Base-by-base conservation (phyloP, 2,113 vertebrate species). In the Nesoenas mayeri region DNA sequence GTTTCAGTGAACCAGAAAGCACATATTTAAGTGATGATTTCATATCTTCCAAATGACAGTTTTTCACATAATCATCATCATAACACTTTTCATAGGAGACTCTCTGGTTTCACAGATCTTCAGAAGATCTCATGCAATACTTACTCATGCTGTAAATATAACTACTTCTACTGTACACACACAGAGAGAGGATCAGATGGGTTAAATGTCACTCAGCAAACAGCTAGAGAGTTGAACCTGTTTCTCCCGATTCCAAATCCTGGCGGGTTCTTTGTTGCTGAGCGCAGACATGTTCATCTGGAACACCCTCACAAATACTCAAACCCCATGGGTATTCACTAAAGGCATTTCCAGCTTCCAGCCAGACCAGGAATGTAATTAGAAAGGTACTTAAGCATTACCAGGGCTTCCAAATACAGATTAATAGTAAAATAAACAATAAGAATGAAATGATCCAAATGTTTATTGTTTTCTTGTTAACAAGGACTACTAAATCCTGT, bases 1-100 rank as follows among this genome's bases (percentile, higher is more conserved):
- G 40, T 93, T 84, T 73, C 62, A 54, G 36, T 81, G 79, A 90
- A 90, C 60, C 47, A 83, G 82, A 88, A 80, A 90, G 47, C 75
- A 65, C 44, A 40, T 86, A 78, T 69, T 93, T 95, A 84, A 65
- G 38, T 69, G 69, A 73, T 92, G 60, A 74, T 78, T 93, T 96
- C 60, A 48, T 79, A 60, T 57, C 72, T 94, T 93, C 53, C 75
- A 64, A 86, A 88, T 86, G 12, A 86, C 67, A 85, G 48, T 73
- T 79, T 91, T 85, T 91, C 54, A 54, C 74, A 61, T 79, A 85
- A 65, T 79, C 58, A 62, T 61, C 34, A 50, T 69, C 21, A 87
- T 60, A 66, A 66, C 38, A 75, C 71, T 90, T 91, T 62, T 74
- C 60, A 51, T 38, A 24, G 48, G 54, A 66, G 31, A 66, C 32